These are phyloP conservation scores for Myioborus miniatus DNA, from an alignment of 2,797 vertebrate genomes.

Conservation along the genomic window DNA sequence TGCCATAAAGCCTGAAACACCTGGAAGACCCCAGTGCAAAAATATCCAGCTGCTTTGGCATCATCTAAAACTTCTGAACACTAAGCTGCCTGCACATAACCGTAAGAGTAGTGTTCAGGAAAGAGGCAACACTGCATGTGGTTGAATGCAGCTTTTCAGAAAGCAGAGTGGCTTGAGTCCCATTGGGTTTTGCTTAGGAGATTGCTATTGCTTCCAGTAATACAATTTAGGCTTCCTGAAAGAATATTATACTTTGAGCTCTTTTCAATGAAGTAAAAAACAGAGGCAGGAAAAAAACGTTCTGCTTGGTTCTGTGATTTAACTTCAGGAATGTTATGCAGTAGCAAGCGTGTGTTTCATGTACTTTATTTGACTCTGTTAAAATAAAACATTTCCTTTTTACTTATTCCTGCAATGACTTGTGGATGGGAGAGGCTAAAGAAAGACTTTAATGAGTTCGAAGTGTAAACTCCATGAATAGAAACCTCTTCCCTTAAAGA, in stretches of 20 bases:
- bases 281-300: not conserved
- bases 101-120: not conserved
- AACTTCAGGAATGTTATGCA: constrained; percentile 19
- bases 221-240: constrained; percentile 68
- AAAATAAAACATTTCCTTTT: constrained; percentile 60
- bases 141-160: constrained; percentile 61
- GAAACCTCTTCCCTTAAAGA: not conserved
- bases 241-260: constrained; percentile 53
- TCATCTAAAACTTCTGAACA: not conserved
- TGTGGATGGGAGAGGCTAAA: not conserved
- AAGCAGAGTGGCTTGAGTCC: constrained; percentile 38
- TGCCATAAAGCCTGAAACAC: not conserved
- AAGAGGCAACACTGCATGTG: not conserved
- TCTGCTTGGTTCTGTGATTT: constrained; percentile 12
- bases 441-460: not conserved
- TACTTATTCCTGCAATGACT: not conserved
- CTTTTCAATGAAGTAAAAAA: constrained; percentile 39
- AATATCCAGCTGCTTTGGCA: not conserved
- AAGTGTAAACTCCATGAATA: not conserved
- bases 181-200: constrained; percentile 49
- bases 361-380: constrained; percentile 16
- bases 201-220: constrained; percentile 71
- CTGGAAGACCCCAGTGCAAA: not conserved
- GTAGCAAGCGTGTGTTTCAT: constrained; percentile 28
- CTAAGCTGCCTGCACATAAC: not conserved